phyloP scores from a whole-genome alignment of 2,888 invertebrate species.

The Cepaea hortensis region DNA sequence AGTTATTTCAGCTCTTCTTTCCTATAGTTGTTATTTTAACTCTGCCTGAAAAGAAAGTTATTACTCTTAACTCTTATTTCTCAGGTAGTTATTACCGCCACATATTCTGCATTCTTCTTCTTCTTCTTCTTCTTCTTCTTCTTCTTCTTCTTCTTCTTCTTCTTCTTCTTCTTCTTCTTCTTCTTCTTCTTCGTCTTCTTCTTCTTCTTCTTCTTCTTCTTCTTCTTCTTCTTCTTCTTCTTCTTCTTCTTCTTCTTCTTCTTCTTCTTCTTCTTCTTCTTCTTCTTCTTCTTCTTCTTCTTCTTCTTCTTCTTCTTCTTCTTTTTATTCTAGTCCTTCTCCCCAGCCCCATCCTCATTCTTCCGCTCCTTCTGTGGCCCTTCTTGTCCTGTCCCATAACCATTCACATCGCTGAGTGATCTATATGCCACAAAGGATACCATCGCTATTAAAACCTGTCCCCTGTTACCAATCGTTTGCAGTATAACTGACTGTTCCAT shows the following conservation, averaged over 20 bases:
- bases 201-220: neutral
- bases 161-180: neutral
- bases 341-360: neutral
- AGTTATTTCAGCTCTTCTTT: no score
- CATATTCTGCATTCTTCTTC: neutral
- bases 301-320: conserved; percentile 21
- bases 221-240: neutral
- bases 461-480: no score
- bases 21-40: no score
- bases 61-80: no score
- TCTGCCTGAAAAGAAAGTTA: no score
- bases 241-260: neutral
- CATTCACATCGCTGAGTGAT: neutral
- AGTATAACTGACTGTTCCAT: no score
- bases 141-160: neutral
- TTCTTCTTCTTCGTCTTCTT: neutral
- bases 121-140: neutral
- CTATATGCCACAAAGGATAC: no score
- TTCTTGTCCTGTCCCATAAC: neutral
- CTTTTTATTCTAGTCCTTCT: neutral
- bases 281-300: neutral
- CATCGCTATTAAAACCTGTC: no score
- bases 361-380: neutral
- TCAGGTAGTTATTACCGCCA: no score
- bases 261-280: neutral